These are phyloP conservation scores for Gryon sp. DNA, from an alignment of 1,140 invertebrate species.

Conservation along the genomic window DNA sequence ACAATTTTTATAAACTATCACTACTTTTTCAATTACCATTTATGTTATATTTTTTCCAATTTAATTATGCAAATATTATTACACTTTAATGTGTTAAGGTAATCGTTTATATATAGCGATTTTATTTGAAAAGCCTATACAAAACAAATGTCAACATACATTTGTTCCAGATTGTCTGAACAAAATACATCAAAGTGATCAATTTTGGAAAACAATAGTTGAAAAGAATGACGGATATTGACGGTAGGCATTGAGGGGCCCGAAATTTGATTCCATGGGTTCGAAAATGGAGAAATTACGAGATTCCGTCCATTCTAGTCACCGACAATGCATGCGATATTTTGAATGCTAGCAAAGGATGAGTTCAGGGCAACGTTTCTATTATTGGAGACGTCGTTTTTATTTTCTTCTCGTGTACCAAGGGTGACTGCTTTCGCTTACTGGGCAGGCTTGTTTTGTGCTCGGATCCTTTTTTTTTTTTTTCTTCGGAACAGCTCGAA, in stretches of 20 bases:
- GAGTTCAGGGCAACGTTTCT: conserved; percentile 67
- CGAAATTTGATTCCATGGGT: conserved; percentile 68
- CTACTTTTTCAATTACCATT: too few relatives aligned
- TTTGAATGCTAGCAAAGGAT: conserved; percentile 71
- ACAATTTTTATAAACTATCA: too few relatives aligned
- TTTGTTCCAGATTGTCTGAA: too few relatives aligned
- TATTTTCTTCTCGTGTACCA: conserved; percentile 59
- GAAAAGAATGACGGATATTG: conserved; percentile 22
- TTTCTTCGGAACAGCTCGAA: conserved; percentile 67
- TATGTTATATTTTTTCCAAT: too few relatives aligned
- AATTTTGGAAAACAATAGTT: conserved; percentile 16
- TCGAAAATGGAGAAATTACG: conserved; percentile 70
- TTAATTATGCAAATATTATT: too few relatives aligned
- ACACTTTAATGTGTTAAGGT: too few relatives aligned
- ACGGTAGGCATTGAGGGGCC: conserved; percentile 12
- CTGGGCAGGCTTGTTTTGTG: conserved; percentile 69
- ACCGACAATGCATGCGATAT: conserved; percentile 71
- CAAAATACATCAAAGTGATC: conserved; percentile 4
- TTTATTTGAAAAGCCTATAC: too few relatives aligned
- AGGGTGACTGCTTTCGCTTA: conserved; percentile 68
- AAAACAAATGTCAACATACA: too few relatives aligned
- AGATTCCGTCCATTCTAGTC: conserved; percentile 72
- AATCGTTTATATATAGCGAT: too few relatives aligned
- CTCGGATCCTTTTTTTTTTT: conserved; percentile 71
- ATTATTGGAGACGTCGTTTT: conserved; percentile 72